Base-by-base conservation (phyloP, 2,888 invertebrate genomes). In the Drosophila fulvimacula region DNA sequence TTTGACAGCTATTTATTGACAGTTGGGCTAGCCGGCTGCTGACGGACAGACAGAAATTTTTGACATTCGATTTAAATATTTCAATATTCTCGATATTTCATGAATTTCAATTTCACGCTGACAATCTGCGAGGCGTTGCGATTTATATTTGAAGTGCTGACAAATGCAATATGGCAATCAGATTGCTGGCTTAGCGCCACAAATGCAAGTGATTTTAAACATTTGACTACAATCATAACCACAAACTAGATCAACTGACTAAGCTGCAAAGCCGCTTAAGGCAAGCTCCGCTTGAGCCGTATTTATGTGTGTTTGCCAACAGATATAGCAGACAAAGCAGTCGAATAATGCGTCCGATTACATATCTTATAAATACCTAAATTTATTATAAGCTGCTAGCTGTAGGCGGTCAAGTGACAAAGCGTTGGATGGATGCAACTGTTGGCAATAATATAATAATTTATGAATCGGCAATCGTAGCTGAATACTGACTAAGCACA, bases 381-480 rank as follows among this genome's bases (percentile, higher is more conserved):
- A 46, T n/a, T n/a, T n/a, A 11, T 32, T 27, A 19, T 11, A n/a
- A 30, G 5, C 10, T 13, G 4, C 32, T 34, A 5, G 7, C 3
- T 21, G 19, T 21, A 5, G 15, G 39, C 32, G 19, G 30, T 27
- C 17, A 32, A 15, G 6, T n/a, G 11, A 41, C 30, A 56, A 58
- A 59, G 69, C 60, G n/a, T 19, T 65, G 15, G 27, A 42, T 17
- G 13, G 27, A 27, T 17, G 59, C 46, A 41, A 49, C 56, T 63
- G 10, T 41, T 53, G 38, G 44, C 46, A 60, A 56, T 81, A 73
- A 88, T 73, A 79, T 75, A 60, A 56, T 81, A 73, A 88, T 73
- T 81, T 75, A 81, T 82, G 62, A 69, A 69, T 67, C 59, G 34
- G 65, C 13, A 51, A 24, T 19, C 11, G 41, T 19, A 13, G 30